A percentile compares a stretch with the other conserved stretches of the same genome.
phyloP scores from a whole-genome alignment of 2,888 invertebrate species.

The Xylocampa areola region DNA sequence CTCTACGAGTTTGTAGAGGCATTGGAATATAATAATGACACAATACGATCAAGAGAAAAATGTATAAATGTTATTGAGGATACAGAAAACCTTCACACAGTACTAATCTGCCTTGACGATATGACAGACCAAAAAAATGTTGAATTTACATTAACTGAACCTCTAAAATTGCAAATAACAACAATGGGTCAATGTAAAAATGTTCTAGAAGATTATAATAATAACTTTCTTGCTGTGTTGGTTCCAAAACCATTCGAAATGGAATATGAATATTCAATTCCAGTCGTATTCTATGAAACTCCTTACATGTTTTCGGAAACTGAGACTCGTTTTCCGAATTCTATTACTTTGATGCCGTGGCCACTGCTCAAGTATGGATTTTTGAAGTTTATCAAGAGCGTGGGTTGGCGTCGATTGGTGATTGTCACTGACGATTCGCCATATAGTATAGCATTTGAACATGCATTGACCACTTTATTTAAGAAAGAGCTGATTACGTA shows the following conservation, averaged over 20 bases:
- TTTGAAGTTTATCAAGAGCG: slow-evolving; percentile 48
- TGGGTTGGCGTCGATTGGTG: slow-evolving; percentile 63
- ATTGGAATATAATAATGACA: not conserved
- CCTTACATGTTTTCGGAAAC: slow-evolving; percentile 23
- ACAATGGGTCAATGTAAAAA: not conserved
- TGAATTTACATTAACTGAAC: slow-evolving; percentile 1
- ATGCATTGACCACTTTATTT: slow-evolving; percentile 53
- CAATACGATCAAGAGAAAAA: not conserved
- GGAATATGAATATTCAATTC: slow-evolving; percentile 10
- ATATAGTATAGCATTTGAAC: slow-evolving; percentile 61
- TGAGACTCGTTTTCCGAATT: slow-evolving; percentile 38
- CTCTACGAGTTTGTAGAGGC: slow-evolving; percentile 28
- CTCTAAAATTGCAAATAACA: slow-evolving; percentile 14
- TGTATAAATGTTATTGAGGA: slow-evolving; percentile 10
- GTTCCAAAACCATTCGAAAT: slow-evolving; percentile 35
- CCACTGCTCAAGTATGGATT: slow-evolving; percentile 40
- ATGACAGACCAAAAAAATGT: rapidly evolving
- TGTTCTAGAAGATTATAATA: not conserved
- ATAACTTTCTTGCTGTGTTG: slow-evolving; percentile 38
- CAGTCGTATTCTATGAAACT: slow-evolving; percentile 53
- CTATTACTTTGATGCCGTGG: slow-evolving; percentile 27
- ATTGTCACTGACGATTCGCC: slow-evolving; percentile 65
- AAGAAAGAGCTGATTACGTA: slow-evolving; percentile 41
- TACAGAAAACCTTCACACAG: not conserved
- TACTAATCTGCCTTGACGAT: slow-evolving; percentile 33